Percentiles rank a stretch among this genome's conserved stretches.
These are phyloP conservation scores for Entelurus aequoreus DNA, from an alignment of 2,113 vertebrate genomes.

Conservation along the genomic window DNA sequence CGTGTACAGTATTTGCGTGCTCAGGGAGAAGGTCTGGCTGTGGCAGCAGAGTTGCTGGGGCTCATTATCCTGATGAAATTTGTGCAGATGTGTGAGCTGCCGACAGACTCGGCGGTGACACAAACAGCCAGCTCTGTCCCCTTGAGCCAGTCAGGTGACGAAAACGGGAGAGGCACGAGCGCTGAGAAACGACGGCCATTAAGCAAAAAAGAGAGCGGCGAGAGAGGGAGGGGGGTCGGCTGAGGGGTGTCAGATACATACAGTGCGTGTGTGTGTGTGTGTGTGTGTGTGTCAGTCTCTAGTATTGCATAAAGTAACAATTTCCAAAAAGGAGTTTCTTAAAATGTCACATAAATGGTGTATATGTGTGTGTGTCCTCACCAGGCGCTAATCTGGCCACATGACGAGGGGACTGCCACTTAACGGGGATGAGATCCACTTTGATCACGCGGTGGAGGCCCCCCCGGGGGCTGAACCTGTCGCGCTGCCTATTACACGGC, in stretches of 20 bases:
- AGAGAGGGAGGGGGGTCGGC: constrained; percentile 18
- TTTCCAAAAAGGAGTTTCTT: constrained; percentile 55
- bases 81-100: constrained; percentile 71
- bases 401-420: constrained; percentile 72
- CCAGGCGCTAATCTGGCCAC: constrained; percentile 64
- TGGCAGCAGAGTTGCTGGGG: constrained; percentile 53
- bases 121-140: constrained; percentile 71
- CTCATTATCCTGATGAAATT: constrained; percentile 77
- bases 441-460: constrained; percentile 62
- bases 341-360: constrained; percentile 65
- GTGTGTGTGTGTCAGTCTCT: too few relatives aligned
- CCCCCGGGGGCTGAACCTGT: constrained; percentile 60
- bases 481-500: constrained; percentile 67
- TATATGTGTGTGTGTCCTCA: constrained; percentile 40
- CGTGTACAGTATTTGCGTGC: constrained; percentile 5
- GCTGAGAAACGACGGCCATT: constrained; percentile 68
- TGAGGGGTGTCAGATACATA: neutral
- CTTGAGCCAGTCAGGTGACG: constrained; percentile 73
- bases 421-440: constrained; percentile 75
- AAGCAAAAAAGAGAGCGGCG: constrained; percentile 53
- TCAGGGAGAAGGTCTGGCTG: constrained; percentile 28
- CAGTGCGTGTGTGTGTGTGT: too few relatives aligned
- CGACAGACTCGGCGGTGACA: constrained; percentile 70
- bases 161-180: constrained; percentile 59
- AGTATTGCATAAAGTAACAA: constrained; percentile 68